Evolutionary conservation across 2,797 vertebrate species (phyloP).

Genomic region (Euphonia xanthogaster): DNA sequence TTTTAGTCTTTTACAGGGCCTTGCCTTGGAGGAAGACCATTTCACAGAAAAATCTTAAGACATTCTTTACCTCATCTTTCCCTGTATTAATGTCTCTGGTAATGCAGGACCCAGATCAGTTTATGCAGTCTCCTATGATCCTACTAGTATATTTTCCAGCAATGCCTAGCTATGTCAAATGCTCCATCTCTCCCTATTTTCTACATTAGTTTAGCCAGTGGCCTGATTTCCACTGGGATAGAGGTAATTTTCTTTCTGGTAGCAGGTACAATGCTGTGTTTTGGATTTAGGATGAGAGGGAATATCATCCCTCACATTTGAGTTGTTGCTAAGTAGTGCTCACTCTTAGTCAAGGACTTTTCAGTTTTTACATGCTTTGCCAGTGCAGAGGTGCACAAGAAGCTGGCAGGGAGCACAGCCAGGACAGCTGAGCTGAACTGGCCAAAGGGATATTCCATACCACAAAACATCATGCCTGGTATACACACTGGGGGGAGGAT

Average conservation of each 20-base stretch:
- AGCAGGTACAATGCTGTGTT: not conserved
- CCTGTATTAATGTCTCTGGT: not conserved
- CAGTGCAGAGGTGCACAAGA: not conserved
- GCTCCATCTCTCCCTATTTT: not conserved
- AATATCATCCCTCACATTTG: not conserved
- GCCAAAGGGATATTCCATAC: not conserved
- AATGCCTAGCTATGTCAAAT: not conserved
- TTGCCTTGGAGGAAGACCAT: not conserved
- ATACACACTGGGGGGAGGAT: not conserved
- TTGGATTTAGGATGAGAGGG: not conserved
- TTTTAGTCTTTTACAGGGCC: not conserved
- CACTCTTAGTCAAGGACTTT: not conserved
- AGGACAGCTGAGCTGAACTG: not conserved
- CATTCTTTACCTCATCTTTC: not conserved
- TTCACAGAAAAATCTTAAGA: not conserved
- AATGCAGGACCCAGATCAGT: not conserved
- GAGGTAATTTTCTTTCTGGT: not conserved
- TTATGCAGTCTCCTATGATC: not conserved
- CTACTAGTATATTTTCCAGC: not conserved
- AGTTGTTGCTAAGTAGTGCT: not conserved
- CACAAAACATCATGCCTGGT: not conserved
- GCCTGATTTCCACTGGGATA: not conserved
- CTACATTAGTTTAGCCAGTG: not conserved
- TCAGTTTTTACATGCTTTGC: not conserved
- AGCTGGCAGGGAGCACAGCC: not conserved